Conservation (phyloP, 2,888 invertebrate genomes). For the Eutolmus rufibarbis region DNA sequence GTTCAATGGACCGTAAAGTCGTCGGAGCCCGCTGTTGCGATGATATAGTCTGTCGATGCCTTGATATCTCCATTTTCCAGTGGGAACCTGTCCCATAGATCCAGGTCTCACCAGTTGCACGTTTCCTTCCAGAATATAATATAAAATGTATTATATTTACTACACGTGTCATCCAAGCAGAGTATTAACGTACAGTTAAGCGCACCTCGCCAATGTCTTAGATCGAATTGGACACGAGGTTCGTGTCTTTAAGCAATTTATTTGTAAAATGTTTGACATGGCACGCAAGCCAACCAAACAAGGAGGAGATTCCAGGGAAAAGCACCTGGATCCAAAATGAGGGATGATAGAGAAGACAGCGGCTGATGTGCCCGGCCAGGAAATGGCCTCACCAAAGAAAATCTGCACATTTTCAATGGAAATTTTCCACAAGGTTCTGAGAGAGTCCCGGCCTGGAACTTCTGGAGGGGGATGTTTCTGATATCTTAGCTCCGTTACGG, state of each 20-base stretch:
- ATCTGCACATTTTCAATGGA: background rate
- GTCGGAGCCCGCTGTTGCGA: background rate
- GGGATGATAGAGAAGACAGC: background rate
- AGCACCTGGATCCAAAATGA: background rate
- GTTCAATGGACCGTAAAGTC: background rate
- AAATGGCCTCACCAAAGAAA: background rate
- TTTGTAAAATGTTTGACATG: background rate
- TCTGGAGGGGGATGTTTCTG: background rate
- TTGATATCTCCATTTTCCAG: background rate
- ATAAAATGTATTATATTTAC: background rate
- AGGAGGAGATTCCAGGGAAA: background rate
- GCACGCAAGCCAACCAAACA: slow-evolving; percentile 18
- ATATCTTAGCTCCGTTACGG: background rate
- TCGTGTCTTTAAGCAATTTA: background rate
- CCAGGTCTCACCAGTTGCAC: background rate
- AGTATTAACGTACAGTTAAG: slow-evolving; percentile 6
- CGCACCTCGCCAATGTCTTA: background rate
- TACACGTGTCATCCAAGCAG: slow-evolving; percentile 17
- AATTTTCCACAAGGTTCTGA: background rate
- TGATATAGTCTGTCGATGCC: background rate
- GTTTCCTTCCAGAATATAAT: background rate
- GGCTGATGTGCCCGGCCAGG: background rate
- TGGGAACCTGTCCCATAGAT: background rate
- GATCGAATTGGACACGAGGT: slow-evolving; percentile 18
- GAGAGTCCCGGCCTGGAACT: slow-evolving; percentile 1